Conservation (phyloP, 2,113 vertebrate genomes). For the human region DNA sequence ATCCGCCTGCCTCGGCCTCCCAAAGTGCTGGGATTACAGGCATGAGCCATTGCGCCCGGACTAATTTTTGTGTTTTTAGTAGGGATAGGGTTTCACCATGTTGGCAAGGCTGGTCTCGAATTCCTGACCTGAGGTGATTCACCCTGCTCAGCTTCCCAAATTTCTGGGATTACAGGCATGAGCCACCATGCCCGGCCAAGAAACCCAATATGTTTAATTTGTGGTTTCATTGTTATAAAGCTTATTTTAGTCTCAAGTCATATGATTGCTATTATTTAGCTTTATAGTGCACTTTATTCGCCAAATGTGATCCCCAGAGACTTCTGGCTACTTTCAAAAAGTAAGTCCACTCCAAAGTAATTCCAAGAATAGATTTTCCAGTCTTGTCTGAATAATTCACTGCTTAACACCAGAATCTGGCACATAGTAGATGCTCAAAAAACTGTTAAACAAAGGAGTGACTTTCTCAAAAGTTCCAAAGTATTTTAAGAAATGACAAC, state of each 20-base stretch:
- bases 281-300: background rate
- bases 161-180: too few relatives aligned
- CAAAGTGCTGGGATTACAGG: too few relatives aligned
- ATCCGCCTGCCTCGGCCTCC: too few relatives aligned
- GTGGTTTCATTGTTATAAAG: background rate
- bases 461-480: background rate
- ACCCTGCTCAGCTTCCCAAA: too few relatives aligned
- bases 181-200: too few relatives aligned
- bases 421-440: background rate
- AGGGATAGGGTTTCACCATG: too few relatives aligned
- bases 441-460: background rate
- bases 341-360: background rate
- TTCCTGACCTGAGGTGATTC: too few relatives aligned
- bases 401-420: background rate
- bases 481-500: background rate
- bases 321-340: slow-evolving; percentile 6
- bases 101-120: too few relatives aligned
- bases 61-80: too few relatives aligned
- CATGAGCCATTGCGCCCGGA: too few relatives aligned
- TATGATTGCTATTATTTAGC: background rate
- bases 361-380: slow-evolving; percentile 20
- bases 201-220: background rate
- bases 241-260: background rate
- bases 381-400: background rate
- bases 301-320: background rate